Evolutionary conservation across 2,797 vertebrate species (phyloP).

Genomic region (Cichlasoma orientale): DNA sequence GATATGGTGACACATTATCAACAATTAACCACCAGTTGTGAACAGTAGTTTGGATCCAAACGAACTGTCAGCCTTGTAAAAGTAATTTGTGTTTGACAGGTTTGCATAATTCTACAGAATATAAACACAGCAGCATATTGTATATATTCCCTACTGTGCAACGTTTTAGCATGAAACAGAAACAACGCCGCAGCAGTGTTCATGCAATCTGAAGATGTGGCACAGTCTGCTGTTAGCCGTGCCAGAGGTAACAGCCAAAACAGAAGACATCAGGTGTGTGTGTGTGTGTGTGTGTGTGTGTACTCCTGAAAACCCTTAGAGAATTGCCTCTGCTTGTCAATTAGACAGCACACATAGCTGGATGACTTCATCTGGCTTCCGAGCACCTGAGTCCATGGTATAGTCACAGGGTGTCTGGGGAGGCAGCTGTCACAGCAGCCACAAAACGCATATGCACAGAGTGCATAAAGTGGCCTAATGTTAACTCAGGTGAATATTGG

Average conservation of each 20-base stretch:
- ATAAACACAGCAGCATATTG: conserved; percentile 6
- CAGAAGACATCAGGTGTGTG: conserved; percentile 73
- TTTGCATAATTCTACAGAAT: not conserved
- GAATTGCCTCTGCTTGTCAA: conserved; percentile 76
- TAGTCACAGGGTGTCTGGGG: conserved; percentile 53
- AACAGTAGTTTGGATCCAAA: conserved; percentile 26
- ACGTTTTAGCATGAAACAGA: not conserved
- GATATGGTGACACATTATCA: conserved; percentile 17
- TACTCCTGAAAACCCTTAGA: conserved; percentile 59
- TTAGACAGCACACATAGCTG: conserved; percentile 62
- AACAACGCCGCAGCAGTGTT: conserved; percentile 53
- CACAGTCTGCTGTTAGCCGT: conserved; percentile 12
- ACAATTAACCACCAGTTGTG: conserved; percentile 5
- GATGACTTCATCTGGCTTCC: conserved; percentile 73
- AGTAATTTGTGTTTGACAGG: conserved; percentile 10
- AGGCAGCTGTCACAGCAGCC: conserved; percentile 66
- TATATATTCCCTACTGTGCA: not conserved
- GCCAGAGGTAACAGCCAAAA: conserved; percentile 55
- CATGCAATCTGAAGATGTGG: conserved; percentile 49
- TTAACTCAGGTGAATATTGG: conserved; percentile 83
- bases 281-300: conserved; percentile 53
- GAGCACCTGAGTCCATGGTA: conserved; percentile 72
- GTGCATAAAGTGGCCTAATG: conserved; percentile 55
- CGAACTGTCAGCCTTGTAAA: conserved; percentile 3
- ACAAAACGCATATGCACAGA: conserved; percentile 43